phyloP scores from a whole-genome alignment of 2,888 invertebrate species.

The Apamea monoglypha region DNA sequence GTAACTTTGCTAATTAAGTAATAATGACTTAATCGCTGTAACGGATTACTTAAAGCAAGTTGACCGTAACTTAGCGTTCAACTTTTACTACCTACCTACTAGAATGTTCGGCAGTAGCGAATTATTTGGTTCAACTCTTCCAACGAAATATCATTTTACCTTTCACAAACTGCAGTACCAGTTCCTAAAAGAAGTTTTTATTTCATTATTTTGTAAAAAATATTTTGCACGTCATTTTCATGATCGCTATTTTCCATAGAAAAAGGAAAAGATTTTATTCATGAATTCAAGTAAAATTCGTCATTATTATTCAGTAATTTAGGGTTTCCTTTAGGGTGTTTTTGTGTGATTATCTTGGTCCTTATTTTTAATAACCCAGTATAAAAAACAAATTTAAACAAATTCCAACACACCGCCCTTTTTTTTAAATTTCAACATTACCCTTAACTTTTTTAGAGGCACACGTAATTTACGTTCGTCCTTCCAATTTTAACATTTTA shows the following conservation, averaged over 20 bases:
- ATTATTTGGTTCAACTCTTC: constrained; percentile 29
- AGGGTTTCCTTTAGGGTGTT: background rate
- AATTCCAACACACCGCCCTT: constrained; percentile 9
- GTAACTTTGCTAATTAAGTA: constrained; percentile 32
- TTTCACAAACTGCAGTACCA: constrained; percentile 16
- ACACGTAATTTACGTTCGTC: constrained; percentile 2
- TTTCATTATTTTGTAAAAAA: too few species aligned
- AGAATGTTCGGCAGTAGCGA: constrained; percentile 47
- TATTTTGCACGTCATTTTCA: background rate
- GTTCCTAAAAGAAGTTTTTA: background rate
- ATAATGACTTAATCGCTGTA: constrained; percentile 52
- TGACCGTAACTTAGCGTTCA: constrained; percentile 46
- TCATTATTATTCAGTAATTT: background rate
- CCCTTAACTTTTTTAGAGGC: background rate
- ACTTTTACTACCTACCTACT: constrained; percentile 55
- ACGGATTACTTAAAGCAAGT: constrained; percentile 56
- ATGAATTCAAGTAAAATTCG: background rate
- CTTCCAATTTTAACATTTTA: constrained; percentile 6
- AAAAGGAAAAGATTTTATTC: background rate
- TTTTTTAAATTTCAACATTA: background rate
- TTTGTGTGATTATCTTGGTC: too few species aligned
- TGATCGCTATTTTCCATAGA: background rate
- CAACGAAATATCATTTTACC: background rate
- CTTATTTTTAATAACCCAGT: too few species aligned
- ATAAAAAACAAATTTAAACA: background rate